Base-by-base conservation (phyloP, 2,113 vertebrate species). In the Podilymbus podiceps region DNA sequence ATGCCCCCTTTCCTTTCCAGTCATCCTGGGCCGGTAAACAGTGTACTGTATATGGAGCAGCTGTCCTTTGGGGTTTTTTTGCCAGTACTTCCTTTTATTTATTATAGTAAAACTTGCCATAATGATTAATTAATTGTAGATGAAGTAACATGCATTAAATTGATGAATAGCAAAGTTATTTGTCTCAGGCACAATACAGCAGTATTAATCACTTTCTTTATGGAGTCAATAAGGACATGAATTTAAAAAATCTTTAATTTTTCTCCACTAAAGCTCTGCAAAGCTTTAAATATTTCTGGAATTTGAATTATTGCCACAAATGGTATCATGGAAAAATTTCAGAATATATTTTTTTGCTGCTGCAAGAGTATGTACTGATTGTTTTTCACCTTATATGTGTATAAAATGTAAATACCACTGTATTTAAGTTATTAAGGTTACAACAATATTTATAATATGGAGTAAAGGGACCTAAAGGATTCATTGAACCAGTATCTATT, bases 111-210 rank as follows among this genome's bases (percentile, higher is more conserved):
- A 88, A 68, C 3, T 33, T 91, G 12, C 16, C 33, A 23, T 68
- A n/a, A 72, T 79, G 40, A 90, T 84, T 64, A 93, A 88, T 52
- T 89, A 93, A 88, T 52, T 89, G 31, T 38, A 75, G 35, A 74
- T 67, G n/a, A 95, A 93, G n/a, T 28, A 60, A 42, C 18, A 49
- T n/a, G 13, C 18, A 42, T 85, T 76, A 53, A 77, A 64, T 22
- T 80, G 47, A 49, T 91, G 79, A 93, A 79, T 79, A 75, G 89
- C 23, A 63, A 83, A 83, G 33, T 52, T 71, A n/a, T 85, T 92
- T 88, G 5, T 62, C 53, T 82, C 52, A 68, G 66, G 79, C 38
- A 58, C 2, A 53, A 40, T 33, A 27, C 7, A 64, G 27, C 21
- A 53, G 52, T 72, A 79, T 68, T 85, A 91, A 81, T 88, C 69